Base-by-base conservation (phyloP, 1,140 invertebrate species). In the Heterodera schachtii region DNA sequence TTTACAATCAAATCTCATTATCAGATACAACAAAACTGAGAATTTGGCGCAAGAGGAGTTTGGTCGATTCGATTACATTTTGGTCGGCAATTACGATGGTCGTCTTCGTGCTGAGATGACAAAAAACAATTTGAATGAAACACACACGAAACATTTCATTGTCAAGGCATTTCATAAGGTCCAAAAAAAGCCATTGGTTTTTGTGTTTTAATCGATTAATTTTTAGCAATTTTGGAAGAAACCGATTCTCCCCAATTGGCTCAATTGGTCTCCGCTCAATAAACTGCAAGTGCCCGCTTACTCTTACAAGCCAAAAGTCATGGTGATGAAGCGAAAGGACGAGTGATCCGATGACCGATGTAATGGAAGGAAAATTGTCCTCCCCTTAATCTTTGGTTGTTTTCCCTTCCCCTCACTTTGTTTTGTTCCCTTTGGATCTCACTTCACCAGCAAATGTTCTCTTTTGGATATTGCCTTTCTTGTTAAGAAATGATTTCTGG, bases 21-120 rank as follows among this genome's bases (percentile, higher is more conserved):
- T 70, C 49, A 86, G 85, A 78, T 87, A 84, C 78, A 86, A 88
- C 71, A 88, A 88, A 78, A 89, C 87, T 16, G 87, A 88, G 67
- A 84, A 87, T 79, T 71, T 88, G 41, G 49, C 76, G 8, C 49
- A 74, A 2, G 79, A 84, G 66, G 82, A 78, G 16, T 76, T 84
- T 16, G 21, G 78, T 49, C 79, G 81, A 11, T 88, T 89, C 70
- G 87, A 88, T 78, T 88, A 81, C 77, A 73, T 88, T 11, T 16
- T 87, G 9, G 11, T 88, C 43, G 87, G 87, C 8, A 87, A 71
- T 73, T 49, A 82, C 41, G 83, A 83, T 75, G 79, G 75, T 8
- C 67, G 84, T 46, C 81, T 76, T 71, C 21, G 82, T 11, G 31
- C 31, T 31, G 31, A 31, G 31, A 66, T 73, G 19, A 49, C 79